phyloP scores from a whole-genome alignment of 2,888 invertebrate species.

The Choristoneura rosaceana region DNA sequence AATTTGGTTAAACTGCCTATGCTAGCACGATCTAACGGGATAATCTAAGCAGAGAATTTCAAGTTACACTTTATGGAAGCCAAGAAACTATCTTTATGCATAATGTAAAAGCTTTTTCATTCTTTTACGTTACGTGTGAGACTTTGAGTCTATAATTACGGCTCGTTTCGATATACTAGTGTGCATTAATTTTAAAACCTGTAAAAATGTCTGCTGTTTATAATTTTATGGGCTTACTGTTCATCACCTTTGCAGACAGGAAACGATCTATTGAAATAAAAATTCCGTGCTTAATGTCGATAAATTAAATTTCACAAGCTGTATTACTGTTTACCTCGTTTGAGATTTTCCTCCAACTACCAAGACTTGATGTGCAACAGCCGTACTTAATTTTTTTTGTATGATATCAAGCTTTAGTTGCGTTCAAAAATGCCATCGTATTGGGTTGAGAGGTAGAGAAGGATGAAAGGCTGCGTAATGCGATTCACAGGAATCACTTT shows the following conservation, averaged over 20 bases:
- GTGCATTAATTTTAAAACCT: neutral
- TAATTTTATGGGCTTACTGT: neutral
- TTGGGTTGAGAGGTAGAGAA: too few relatives aligned
- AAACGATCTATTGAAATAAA: too few relatives aligned
- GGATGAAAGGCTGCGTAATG: too few relatives aligned
- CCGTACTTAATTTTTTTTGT: too few relatives aligned
- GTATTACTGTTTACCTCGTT: too few relatives aligned
- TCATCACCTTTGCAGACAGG: too few relatives aligned
- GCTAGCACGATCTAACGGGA: slow-evolving; percentile 26
- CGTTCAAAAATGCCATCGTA: too few relatives aligned
- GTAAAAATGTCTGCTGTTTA: neutral
- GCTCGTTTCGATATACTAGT: neutral
- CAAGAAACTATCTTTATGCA: slow-evolving; percentile 18
- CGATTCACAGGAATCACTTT: neutral
- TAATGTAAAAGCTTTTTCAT: slow-evolving; percentile 16
- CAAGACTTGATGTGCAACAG: too few relatives aligned
- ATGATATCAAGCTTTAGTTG: too few relatives aligned
- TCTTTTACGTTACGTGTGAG: neutral
- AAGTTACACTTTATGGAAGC: slow-evolving; percentile 6
- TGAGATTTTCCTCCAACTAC: too few relatives aligned
- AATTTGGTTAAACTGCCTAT: neutral
- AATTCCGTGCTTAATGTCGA: too few relatives aligned
- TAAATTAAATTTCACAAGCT: too few relatives aligned
- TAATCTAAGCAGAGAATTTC: slow-evolving; percentile 14
- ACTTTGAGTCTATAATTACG: slow-evolving; percentile 8